Evolutionary conservation across 2,797 vertebrate genomes (phyloP), one percentile per base, ranked within the genome.

Genomic region (Chrysocyon brachyurus): DNA sequence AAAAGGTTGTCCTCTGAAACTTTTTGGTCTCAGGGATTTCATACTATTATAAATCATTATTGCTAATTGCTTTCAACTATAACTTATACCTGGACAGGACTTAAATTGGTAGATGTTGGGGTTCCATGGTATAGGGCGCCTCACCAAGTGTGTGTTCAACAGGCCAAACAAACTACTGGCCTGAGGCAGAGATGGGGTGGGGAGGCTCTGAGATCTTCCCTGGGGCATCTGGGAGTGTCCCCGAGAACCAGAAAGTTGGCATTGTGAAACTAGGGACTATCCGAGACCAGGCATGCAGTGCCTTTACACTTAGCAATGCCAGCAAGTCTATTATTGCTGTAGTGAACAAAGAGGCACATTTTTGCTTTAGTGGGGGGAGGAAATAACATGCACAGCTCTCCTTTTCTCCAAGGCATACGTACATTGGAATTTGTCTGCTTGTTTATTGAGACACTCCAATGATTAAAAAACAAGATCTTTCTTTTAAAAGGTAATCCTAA

Each of bases 221-320:
- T 96, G 33, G 68, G 68, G 75, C 81, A 97, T 49, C 52, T 88
- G 12, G 72, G 93, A 92, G 90, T 95, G 56, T 95, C 81, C 84
- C 81, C 78, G 96, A 68, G 82, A 96, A 83, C 40, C 52, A 85
- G 91, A 97, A 87, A 85, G 12, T 87, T 91, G 66, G 68, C 40
- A 75, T 64, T 87, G 77, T 96, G 72, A 96, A 96, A 92, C 56
- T 85, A 78, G 90, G 84, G 82, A 90, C 96, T 86, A 84, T 91
- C 84, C 36, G 10, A 96, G 91, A 59, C 66, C 84, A 94, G 22
- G 21, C 36, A 26, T 54, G 22, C 6, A 49, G 16, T 73, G 59
- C 52, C 40, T 97, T 75, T 94, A 63, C 70, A 59, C 33, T 68
- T 24, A 81, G 28, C 24, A 95, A 83, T 63, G 21, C 61, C 90